Conservation (phyloP, 2,113 vertebrate genomes). For the Jaculus jaculus region DNA sequence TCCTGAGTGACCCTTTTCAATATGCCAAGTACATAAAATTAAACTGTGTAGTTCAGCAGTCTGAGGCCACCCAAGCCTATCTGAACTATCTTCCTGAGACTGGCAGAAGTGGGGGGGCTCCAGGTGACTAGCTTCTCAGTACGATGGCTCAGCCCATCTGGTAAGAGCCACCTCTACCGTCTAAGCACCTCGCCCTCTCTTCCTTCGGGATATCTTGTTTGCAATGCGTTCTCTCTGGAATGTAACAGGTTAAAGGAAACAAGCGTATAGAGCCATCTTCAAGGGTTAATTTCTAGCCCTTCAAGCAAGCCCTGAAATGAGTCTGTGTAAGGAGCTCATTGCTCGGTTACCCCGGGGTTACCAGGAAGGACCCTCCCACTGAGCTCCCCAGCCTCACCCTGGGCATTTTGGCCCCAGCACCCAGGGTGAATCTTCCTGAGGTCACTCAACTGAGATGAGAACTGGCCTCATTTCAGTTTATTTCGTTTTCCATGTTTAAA, state of each 20-base stretch:
- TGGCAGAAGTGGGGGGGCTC: not conserved
- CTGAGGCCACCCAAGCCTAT: not conserved
- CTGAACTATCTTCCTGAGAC: not conserved
- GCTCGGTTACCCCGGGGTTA: constrained; percentile 47
- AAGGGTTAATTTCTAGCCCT: constrained; percentile 56
- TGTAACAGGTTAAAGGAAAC: constrained; percentile 47
- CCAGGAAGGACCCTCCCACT: not conserved
- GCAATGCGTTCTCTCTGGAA: not conserved
- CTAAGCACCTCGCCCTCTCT: not conserved
- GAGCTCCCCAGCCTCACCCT: not conserved
- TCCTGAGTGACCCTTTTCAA: not conserved
- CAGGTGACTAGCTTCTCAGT: accelerated
- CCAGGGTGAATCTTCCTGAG: not conserved
- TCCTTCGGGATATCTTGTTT: not conserved
- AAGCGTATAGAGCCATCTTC: constrained; percentile 42
- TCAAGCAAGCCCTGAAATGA: constrained; percentile 25
- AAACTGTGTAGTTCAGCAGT: not conserved
- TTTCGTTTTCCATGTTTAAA: not conserved
- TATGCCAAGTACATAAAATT: not conserved
- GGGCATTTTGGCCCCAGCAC: not conserved
- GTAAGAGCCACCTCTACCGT: not conserved
- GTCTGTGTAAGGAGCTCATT: constrained; percentile 34
- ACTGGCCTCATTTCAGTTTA: accelerated
- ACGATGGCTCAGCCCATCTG: not conserved
- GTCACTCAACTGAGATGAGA: too few species aligned